Evolutionary conservation across 1,140 invertebrate genomes (phyloP).

Genomic region (Scaptomyza hsui): DNA sequence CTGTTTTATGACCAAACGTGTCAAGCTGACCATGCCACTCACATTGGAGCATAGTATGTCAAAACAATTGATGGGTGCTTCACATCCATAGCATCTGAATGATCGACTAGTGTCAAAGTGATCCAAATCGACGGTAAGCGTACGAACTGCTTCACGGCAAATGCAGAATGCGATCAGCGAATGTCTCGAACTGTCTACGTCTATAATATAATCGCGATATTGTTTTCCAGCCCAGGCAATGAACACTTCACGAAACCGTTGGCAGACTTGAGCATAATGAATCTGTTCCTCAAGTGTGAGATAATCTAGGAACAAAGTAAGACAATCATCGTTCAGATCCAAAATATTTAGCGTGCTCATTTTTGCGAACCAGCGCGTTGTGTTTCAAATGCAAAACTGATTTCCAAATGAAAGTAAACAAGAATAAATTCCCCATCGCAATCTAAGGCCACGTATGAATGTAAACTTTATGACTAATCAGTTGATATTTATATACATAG

Average conservation of each 20-base stretch:
- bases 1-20: conserved; percentile 37
- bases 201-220: conserved; percentile 33
- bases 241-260: conserved; percentile 54
- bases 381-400: conserved; percentile 10
- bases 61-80: conserved; percentile 28
- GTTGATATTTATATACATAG: conserved; percentile 2
- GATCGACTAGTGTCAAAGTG: conserved; percentile 26
- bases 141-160: conserved; percentile 43
- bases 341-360: conserved; percentile 43
- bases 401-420: conserved; percentile 25
- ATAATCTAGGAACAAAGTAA: conserved; percentile 35
- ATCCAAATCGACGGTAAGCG: conserved; percentile 46
- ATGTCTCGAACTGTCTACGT: not conserved
- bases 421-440: not conserved
- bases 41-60: conserved; percentile 24
- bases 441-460: conserved; percentile 42
- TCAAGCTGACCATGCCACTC: conserved; percentile 37
- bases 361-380: not conserved
- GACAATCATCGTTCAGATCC: conserved; percentile 53
- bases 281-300: conserved; percentile 33
- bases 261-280: conserved; percentile 48
- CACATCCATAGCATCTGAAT: conserved; percentile 13
- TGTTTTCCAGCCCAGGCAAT: not conserved
- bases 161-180: conserved; percentile 50
- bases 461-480: conserved; percentile 50